Conservation (phyloP, 2,888 invertebrate genomes). For the Maniola hyperantus region DNA sequence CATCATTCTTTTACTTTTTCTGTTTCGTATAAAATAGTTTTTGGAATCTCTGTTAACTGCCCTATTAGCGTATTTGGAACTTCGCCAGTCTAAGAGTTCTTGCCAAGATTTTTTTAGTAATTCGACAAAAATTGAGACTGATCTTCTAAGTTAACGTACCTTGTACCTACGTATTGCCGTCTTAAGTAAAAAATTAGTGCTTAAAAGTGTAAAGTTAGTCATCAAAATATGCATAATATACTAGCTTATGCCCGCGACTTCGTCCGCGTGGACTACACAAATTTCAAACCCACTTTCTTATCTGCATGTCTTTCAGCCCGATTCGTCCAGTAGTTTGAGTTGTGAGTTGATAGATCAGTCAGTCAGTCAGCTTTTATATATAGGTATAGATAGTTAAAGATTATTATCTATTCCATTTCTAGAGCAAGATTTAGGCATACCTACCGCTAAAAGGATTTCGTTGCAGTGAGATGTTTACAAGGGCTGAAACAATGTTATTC, state of each 20-base stretch:
- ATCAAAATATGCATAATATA: not conserved
- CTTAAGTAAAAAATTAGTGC: not conserved
- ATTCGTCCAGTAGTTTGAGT: too few relatives aligned
- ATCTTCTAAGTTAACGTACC: conserved; percentile 31
- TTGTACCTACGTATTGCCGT: too few relatives aligned
- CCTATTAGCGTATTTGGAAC: conserved; percentile 45
- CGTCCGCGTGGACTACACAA: too few relatives aligned
- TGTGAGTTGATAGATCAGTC: too few relatives aligned
- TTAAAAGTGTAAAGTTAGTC: too few relatives aligned
- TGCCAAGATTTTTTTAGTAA: conserved; percentile 39
- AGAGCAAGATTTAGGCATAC: conserved; percentile 48
- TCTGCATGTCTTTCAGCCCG: too few relatives aligned
- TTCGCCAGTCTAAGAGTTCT: conserved; percentile 43
- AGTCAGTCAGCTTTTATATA: too few relatives aligned
- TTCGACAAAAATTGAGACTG: conserved; percentile 37
- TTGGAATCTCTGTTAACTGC: conserved; percentile 43
- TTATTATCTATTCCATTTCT: conserved; percentile 41
- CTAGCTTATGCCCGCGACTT: too few relatives aligned
- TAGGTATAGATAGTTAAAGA: too few relatives aligned
- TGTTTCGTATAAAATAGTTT: conserved; percentile 41
- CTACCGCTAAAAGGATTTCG: conserved; percentile 69
- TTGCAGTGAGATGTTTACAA: conserved; percentile 73
- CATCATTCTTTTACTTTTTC: conserved; percentile 33
- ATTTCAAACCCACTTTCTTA: too few relatives aligned
- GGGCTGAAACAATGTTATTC: conserved; percentile 78